Conservation (phyloP, 2,113 vertebrate genomes). For the Triplophysa tibetana region DNA sequence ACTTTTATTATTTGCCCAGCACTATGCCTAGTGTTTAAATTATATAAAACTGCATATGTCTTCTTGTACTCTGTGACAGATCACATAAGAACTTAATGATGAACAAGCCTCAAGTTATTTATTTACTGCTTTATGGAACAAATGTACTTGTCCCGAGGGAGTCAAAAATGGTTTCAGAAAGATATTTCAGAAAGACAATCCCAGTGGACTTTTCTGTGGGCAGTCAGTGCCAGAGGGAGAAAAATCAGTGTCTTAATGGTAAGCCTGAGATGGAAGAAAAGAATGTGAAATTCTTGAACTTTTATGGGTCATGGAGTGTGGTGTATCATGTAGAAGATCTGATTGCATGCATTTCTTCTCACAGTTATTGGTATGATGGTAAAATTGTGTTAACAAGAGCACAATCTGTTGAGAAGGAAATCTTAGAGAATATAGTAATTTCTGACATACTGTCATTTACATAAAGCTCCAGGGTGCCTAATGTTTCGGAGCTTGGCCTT, state of each 20-base stretch:
- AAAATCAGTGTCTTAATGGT: background rate
- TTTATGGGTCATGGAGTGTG: background rate
- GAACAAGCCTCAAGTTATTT: background rate
- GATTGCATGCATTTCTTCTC: background rate
- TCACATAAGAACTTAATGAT: background rate
- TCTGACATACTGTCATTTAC: background rate
- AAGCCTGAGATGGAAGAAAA: background rate
- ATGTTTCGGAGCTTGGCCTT: background rate
- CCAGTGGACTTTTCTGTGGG: constrained; percentile 5
- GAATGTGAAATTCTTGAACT: background rate
- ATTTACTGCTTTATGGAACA: too few species aligned
- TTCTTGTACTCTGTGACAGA: background rate
- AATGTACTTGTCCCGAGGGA: background rate
- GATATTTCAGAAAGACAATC: background rate
- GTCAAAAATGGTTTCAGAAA: constrained; percentile 4
- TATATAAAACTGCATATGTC: background rate
- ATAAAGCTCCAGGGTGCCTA: background rate
- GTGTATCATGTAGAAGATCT: too few species aligned
- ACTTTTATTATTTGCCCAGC: background rate
- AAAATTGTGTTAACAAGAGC: background rate
- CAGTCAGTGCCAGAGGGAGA: background rate
- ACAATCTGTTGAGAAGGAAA: background rate
- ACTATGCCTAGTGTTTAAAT: background rate
- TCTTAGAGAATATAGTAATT: background rate
- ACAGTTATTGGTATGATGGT: background rate